These are phyloP conservation scores for Cervus canadensis DNA, from an alignment of 2,113 vertebrate species.

Conservation along the genomic window DNA sequence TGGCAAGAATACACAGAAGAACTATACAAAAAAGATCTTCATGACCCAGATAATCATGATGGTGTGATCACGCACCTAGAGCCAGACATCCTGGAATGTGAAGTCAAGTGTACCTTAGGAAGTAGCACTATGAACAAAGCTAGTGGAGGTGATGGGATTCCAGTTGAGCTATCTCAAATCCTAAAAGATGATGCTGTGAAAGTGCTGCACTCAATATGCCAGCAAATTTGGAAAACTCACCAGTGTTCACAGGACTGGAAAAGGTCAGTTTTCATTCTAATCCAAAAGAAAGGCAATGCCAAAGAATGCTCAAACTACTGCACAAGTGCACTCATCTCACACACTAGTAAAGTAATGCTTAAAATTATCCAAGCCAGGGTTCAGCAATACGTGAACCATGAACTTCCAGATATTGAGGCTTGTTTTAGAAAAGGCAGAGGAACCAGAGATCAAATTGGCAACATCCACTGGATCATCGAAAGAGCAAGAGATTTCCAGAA, in stretches of 20 bases:
- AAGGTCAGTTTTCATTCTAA: not conserved
- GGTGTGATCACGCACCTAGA: not conserved
- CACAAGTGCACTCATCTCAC: not conserved
- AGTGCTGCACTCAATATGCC: not conserved
- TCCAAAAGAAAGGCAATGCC: not conserved
- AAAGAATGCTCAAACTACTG: not conserved
- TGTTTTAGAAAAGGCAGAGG: not conserved
- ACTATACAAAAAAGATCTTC: not conserved
- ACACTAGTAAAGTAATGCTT: fast-evolving
- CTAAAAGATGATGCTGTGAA: not conserved
- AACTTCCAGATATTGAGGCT: not conserved
- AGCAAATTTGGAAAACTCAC: too few species aligned
- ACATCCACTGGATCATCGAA: not conserved
- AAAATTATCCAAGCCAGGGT: not conserved
- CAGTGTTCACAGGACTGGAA: not conserved
- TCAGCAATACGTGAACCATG: not conserved
- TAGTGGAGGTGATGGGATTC: not conserved
- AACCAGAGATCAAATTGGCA: not conserved
- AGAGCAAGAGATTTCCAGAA: not conserved
- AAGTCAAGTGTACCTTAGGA: not conserved
- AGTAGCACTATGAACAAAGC: not conserved
- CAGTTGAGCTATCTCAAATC: not conserved
- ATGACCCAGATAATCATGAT: not conserved
- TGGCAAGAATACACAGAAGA: not conserved
- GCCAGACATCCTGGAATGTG: not conserved